Evolutionary conservation across 2,113 vertebrate species (phyloP), one percentile per base, ranked within the genome.

Genomic region (Diadophis punctatus): DNA sequence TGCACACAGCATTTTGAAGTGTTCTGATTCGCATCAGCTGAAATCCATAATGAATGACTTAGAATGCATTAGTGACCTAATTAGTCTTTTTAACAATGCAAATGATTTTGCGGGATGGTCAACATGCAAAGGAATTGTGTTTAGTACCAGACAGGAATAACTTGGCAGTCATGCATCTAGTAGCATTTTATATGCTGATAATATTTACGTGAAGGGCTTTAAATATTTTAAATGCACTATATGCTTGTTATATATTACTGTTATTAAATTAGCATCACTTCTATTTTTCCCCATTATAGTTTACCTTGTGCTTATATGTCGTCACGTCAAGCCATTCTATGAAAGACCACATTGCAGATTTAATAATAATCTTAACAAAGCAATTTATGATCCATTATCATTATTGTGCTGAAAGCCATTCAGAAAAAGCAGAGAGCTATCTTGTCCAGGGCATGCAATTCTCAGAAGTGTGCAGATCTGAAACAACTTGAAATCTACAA

Each of bases 201-300:
- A 58, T n/a, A 34, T 80, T 49, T 48, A 92, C 16, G 46, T 58
- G 87, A 89, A 92, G 43, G 43, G 43, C 68, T 92, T 85, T 58
- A 23, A 51, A 53, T 14, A 4, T 14, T 58, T 56, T 34, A 92
- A 88, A 74, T 30, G 8, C n/a, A 20, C 60, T 88, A 92, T 84
- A 56, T 84, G 25, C 51, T 55, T 80, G 63, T 88, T 89, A 58
- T 30, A 34, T 39, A 86, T 86, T 89, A 58, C 27, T 46, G 87
- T 92, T 80, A 92, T 86, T 86, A 60, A 60, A 60, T 90, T 89
- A 58, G 87, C 53, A 89, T 85, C 52, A 53, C 12, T 80, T 90
- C 91, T 94, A 53, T 63, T 91, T 93, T 27, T 60, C 92, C 94
- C 90, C 94, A 93, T 94, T 48, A 89, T 87, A 88, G 93, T 95